Conservation (phyloP, 2,113 vertebrate species). For the Phrynocephalus versicolor region DNA sequence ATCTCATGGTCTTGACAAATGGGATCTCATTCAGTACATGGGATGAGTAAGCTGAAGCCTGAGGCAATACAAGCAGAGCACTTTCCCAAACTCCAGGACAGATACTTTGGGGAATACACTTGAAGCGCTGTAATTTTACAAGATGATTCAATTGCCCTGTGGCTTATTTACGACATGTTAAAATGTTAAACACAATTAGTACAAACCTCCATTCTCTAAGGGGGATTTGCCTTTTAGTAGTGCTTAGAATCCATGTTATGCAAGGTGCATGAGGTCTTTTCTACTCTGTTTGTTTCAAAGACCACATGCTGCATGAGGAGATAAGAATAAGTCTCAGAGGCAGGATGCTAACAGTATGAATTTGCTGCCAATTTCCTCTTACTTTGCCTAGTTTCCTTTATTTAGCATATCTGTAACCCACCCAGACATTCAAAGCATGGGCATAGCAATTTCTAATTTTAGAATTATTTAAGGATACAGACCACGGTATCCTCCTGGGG, state of each 20-base stretch:
- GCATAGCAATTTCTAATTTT: background rate
- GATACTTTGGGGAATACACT: conserved; percentile 29
- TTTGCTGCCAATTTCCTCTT: background rate
- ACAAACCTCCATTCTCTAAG: conserved; percentile 35
- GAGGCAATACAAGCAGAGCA: conserved; percentile 38
- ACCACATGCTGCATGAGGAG: background rate
- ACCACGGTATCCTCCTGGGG: too few relatives aligned
- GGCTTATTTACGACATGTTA: conserved; percentile 45
- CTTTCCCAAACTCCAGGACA: conserved; percentile 30
- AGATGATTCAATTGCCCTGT: conserved; percentile 38
- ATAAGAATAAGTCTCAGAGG: conserved; percentile 12
- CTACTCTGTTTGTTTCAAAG: background rate
- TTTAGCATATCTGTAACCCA: background rate
- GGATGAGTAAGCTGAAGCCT: conserved; percentile 29
- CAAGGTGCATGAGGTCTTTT: background rate
- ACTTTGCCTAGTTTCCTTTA: background rate
- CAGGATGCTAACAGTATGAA: background rate
- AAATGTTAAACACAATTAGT: conserved; percentile 56
- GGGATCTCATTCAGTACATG: background rate
- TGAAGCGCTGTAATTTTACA: conserved; percentile 20
- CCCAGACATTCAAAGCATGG: background rate
- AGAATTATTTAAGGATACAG: background rate
- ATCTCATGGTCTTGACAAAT: conserved; percentile 41
- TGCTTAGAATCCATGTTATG: conserved; percentile 31
- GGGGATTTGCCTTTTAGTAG: conserved; percentile 16